phyloP scores from a whole-genome alignment of 2,888 invertebrate species.

The Drosophila paucipuncta region DNA sequence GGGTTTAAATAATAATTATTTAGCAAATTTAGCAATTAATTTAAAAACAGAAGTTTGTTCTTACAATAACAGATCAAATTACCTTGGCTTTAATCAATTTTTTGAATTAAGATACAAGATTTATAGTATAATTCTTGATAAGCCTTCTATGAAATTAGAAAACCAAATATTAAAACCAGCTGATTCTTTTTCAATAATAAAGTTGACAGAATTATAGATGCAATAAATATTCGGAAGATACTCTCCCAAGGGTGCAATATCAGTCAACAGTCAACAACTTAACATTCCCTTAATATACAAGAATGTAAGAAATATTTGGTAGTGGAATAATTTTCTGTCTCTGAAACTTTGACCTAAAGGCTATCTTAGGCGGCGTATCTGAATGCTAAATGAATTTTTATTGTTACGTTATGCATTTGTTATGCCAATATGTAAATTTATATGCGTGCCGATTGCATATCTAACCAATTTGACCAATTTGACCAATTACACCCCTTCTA shows the following conservation, averaged over 20 bases:
- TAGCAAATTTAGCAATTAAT: neutral
- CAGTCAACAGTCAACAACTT: neutral
- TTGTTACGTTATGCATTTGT: slow-evolving; percentile 1
- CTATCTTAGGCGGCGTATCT: neutral
- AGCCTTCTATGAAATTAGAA: no score
- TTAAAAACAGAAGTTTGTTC: neutral
- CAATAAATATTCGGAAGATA: neutral
- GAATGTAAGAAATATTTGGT: neutral
- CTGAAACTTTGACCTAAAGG: neutral
- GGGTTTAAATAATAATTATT: neutral
- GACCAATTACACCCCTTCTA: slow-evolving; percentile 37
- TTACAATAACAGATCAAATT: no score
- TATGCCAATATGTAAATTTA: slow-evolving; percentile 23
- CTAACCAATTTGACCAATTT: slow-evolving; percentile 33
- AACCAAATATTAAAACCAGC: no score
- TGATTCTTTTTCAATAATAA: no score
- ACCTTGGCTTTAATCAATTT: no score
- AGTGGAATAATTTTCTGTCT: neutral
- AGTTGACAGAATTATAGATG: no score
- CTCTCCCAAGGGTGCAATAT: neutral
- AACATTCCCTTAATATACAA: neutral
- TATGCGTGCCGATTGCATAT: slow-evolving; percentile 17
- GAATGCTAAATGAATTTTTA: slow-evolving; percentile 1
- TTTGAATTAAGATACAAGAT: no score
- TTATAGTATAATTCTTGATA: no score